phyloP scores from a whole-genome alignment of 2,888 invertebrate genomes.

The Drosophila helvetica region DNA sequence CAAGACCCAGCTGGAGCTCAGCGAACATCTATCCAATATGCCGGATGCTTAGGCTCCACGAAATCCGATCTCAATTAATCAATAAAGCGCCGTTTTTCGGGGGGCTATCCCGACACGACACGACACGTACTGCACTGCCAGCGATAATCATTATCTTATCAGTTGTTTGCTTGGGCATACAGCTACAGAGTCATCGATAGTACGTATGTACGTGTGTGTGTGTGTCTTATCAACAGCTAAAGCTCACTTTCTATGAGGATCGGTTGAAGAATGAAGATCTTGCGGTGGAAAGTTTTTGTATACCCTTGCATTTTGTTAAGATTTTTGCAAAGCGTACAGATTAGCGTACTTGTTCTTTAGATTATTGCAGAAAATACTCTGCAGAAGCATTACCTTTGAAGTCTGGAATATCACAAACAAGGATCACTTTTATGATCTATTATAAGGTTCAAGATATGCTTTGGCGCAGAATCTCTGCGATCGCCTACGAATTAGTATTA shows the following conservation, averaged over 20 bases:
- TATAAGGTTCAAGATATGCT: too few species aligned
- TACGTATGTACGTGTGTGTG: background rate
- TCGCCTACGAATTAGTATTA: too few species aligned
- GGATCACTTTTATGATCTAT: too few species aligned
- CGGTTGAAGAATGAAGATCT: background rate
- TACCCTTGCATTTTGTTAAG: background rate
- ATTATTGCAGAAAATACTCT: too few species aligned
- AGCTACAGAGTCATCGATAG: too few species aligned
- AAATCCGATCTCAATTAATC: background rate
- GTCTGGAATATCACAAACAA: too few species aligned
- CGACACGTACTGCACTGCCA: background rate
- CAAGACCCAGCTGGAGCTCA: constrained; percentile 56
- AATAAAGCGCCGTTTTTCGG: constrained; percentile 1
- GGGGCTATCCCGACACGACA: constrained; percentile 7
- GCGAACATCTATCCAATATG: constrained; percentile 56
- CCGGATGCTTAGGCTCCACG: constrained; percentile 5
- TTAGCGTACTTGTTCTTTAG: too few species aligned
- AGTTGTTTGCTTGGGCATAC: constrained; percentile 1
- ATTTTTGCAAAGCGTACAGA: too few species aligned
- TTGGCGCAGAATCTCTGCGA: too few species aligned
- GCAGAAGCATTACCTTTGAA: too few species aligned
- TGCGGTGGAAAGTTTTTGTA: background rate
- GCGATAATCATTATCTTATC: background rate
- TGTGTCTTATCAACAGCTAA: background rate
- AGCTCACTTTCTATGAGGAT: background rate